Evolutionary conservation across 2,797 vertebrate genomes (phyloP).

Genomic region (Hylomyscus alleni): DNA sequence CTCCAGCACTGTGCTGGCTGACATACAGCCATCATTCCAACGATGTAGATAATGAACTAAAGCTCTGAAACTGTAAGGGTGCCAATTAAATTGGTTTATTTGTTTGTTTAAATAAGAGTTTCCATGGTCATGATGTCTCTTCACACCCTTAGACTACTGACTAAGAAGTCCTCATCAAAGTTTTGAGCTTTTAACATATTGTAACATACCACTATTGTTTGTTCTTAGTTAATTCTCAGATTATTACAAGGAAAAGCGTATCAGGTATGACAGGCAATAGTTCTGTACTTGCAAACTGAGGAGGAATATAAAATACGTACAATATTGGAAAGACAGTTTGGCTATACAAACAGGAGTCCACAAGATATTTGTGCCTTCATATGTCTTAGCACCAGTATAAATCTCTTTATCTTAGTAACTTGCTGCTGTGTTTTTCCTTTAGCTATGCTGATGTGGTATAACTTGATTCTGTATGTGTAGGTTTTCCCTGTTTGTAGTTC

Average conservation of each 20-base stretch:
- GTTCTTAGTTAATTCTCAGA: not conserved
- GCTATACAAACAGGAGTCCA: not conserved
- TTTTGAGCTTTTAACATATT: constrained; percentile 10
- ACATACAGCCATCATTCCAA: not conserved
- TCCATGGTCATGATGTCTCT: not conserved
- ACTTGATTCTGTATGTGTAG: not conserved
- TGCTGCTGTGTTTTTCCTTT: not conserved
- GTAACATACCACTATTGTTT: not conserved
- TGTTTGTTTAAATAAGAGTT: not conserved
- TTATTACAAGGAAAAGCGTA: constrained; percentile 31
- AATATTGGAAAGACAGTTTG: not conserved
- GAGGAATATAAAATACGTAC: not conserved
- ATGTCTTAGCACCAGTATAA: not conserved
- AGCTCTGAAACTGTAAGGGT: not conserved
- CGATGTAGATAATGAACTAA: not conserved
- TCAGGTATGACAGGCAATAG: not conserved
- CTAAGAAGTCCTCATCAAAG: not conserved
- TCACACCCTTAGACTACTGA: not conserved
- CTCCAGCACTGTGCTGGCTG: too few relatives aligned
- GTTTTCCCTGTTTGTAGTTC: not conserved
- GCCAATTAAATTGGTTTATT: too few relatives aligned
- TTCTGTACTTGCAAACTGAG: constrained; percentile 21
- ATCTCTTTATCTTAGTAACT: not conserved
- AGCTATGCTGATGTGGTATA: not conserved
- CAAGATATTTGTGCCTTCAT: not conserved